Conservation (phyloP, 2,797 vertebrate species). For the Labeo calbasu region DNA sequence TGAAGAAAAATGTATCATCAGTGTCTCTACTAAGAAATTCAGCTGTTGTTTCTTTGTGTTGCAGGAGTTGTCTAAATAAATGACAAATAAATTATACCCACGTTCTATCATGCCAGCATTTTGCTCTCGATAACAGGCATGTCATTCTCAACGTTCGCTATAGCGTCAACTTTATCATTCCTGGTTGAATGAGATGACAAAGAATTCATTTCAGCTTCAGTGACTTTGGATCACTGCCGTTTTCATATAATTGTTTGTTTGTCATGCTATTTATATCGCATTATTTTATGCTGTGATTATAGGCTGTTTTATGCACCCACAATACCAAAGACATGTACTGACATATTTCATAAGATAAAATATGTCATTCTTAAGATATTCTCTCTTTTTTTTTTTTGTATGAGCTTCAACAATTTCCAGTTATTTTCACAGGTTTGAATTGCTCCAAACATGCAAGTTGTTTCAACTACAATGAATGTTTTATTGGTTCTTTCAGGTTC, state of each 20-base stretch:
- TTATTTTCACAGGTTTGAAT: neutral
- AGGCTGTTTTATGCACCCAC: constrained; percentile 1
- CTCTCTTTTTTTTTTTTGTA: neutral
- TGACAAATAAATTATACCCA: constrained; percentile 22
- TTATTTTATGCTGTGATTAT: neutral
- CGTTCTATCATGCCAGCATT: constrained; percentile 20
- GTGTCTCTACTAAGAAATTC: constrained; percentile 12
- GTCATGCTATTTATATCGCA: neutral
- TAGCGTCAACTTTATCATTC: neutral
- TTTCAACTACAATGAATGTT: neutral
- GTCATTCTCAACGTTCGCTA: neutral
- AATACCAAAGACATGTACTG: neutral
- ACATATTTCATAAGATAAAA: neutral
- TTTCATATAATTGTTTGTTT: constrained; percentile 1
- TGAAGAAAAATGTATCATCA: constrained; percentile 29
- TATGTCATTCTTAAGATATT: neutral
- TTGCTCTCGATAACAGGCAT: neutral
- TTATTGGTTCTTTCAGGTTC: too few species aligned
- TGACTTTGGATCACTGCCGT: neutral
- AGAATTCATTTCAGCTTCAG: constrained; percentile 1
- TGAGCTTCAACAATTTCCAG: neutral
- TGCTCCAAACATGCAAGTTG: too few species aligned
- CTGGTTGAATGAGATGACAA: neutral
- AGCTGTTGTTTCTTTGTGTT: constrained; percentile 19
- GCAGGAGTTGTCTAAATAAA: constrained; percentile 17